These are phyloP conservation scores for Polydrusus pterygomalis DNA, from an alignment of 2,888 invertebrate genomes.

Conservation along the genomic window DNA sequence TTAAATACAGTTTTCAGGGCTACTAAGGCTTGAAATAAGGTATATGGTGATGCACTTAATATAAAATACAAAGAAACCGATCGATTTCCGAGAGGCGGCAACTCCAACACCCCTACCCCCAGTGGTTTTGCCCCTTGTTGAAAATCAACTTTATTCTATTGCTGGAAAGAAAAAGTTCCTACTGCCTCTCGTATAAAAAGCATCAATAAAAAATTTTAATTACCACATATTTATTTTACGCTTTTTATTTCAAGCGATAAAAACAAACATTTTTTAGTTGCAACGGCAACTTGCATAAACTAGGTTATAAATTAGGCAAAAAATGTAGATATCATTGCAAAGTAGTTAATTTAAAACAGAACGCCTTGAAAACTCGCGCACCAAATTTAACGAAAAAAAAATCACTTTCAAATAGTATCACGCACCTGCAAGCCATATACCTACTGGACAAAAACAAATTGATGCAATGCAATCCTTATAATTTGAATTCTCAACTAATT, in stretches of 20 bases:
- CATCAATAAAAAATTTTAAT: too few species aligned
- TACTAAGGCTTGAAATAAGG: too few species aligned
- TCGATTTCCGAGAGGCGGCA: too few species aligned
- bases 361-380: constrained; percentile 5
- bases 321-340: not conserved
- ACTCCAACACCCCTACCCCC: too few species aligned
- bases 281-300: constrained; percentile 13
- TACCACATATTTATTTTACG: not conserved
- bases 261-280: constrained; percentile 5
- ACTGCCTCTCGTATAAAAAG: too few species aligned
- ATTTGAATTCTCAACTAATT: constrained; percentile 39
- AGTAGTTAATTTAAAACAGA: not conserved
- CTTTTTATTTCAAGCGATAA: constrained; percentile 4
- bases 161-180: too few species aligned
- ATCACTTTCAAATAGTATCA: constrained; percentile 35
- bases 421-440: constrained; percentile 18
- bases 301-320: not conserved
- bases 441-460: constrained; percentile 25
- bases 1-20: too few species aligned
- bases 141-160: too few species aligned
- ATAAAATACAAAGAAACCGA: too few species aligned
- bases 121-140: too few species aligned
- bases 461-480: constrained; percentile 31
- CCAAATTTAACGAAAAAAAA: constrained; percentile 22
- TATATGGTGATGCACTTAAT: too few species aligned